These are phyloP conservation scores for Hydractinia echinata DNA, from an alignment of 30 jellyfish, hydroid and myxozoan genomes.

Conservation along the genomic window DNA sequence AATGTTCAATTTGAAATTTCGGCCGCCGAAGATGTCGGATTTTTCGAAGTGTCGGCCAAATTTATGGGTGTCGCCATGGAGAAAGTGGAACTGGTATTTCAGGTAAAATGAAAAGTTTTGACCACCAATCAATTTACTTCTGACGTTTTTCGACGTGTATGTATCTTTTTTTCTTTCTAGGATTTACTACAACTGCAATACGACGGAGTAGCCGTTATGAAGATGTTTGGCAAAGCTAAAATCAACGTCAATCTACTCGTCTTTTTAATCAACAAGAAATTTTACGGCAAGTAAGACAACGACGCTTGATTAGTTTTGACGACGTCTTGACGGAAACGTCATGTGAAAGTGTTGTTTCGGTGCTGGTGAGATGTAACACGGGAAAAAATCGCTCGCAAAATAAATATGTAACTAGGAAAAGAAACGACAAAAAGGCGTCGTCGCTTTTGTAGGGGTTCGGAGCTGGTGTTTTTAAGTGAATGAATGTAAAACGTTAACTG, in stretches of 20 bases:
- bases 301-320: no score
- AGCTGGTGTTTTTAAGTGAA: no score
- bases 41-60: conserved; percentile 80
- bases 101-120: conserved; percentile 42
- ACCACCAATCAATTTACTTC: background rate
- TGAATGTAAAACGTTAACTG: no score
- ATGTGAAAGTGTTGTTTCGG: no score
- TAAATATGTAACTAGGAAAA: no score
- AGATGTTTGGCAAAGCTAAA: conserved; percentile 95
- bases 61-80: conserved; percentile 97
- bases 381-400: no score
- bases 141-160: background rate
- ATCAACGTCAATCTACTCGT: conserved; percentile 82
- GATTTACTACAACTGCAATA: conserved; percentile 94
- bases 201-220: conserved; percentile 95
- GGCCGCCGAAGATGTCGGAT: conserved; percentile 84
- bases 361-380: no score
- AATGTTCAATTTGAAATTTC: conserved; percentile 74
- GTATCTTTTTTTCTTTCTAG: conserved; percentile 20
- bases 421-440: no score
- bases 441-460: no score
- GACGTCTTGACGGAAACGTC: no score
- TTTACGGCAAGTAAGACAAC: conserved; percentile 70
- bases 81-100: conserved; percentile 91
- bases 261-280: conserved; percentile 80